Evolutionary conservation across 2,113 vertebrate genomes (phyloP), one percentile per base, ranked within the genome.

Genomic region (Entomyzon cyanotis): DNA sequence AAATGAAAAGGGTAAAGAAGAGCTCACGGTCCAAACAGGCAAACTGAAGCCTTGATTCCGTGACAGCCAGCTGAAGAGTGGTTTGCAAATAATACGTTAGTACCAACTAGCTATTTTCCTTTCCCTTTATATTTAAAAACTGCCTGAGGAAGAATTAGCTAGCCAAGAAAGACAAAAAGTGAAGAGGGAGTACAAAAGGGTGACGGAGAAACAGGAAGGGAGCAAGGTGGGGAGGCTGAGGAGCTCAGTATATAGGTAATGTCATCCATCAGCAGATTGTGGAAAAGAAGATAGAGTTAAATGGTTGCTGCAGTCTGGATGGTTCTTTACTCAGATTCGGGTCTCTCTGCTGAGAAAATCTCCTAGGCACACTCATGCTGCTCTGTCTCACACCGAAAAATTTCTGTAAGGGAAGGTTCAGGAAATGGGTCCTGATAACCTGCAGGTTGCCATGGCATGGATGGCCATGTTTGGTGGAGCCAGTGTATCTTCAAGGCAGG

Each of bases 371-470:
- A 7, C 42, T 68, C 28, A 19, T 0, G 2, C 28, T 65, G 31
- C 42, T 56, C 11, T 69, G 37, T 28, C 47, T 81, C 33, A 62
- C 37, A 9, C 15, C 0, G 2, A 74, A 5, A 71, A 64, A 28
- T 23, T 23, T 15, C 19, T 62, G 44, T 16, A 76, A 50, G 47
- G 35, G 47, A 59, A 42, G 30, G 23, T 59, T 25, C 14, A 19
- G 19, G 58, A 68, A 39, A 15, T 9, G 14, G 27, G 21, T 41
- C 23, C 17, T 25, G 22, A 12, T 79, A 6, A 4, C 41, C 69
- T 3, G 1, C 30, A 58, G 64, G 44, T 21, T 84, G n/a, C 47
- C 16, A 2, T 52, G 60, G 15, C 33, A 4, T 0, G 2, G 18
- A 22, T 31, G 47, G 41, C 31, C 3, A 2, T 37, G 24, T 59